phyloP scores from a whole-genome alignment of 2,888 invertebrate genomes.

The Agonopterix arenella region DNA sequence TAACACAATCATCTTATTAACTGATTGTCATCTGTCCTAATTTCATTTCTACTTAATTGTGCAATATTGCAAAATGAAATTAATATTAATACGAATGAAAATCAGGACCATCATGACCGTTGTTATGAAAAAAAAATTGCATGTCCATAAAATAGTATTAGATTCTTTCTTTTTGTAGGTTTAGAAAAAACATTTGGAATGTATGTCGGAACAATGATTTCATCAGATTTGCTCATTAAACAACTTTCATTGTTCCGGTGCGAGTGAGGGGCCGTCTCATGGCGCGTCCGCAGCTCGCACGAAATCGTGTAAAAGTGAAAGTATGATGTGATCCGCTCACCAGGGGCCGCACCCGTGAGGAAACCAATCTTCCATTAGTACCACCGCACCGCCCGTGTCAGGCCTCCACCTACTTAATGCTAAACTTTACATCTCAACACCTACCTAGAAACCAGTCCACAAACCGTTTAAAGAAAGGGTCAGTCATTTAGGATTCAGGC shows the following conservation, averaged over 20 bases:
- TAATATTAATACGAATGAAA: too few relatives aligned
- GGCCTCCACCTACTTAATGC: background rate
- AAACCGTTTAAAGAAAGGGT: conserved; percentile 3
- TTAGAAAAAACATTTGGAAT: conserved; percentile 3
- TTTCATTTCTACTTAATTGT: background rate
- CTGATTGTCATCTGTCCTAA: conserved; percentile 11
- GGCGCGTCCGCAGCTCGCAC: conserved; percentile 37
- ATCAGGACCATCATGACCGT: background rate
- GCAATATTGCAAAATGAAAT: background rate
- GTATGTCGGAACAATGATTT: conserved; percentile 13
- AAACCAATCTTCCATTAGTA: conserved; percentile 4
- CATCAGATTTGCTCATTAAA: conserved; percentile 39
- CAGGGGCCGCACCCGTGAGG: conserved; percentile 13
- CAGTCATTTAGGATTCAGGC: conserved; percentile 16
- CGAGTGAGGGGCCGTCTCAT: conserved; percentile 33
- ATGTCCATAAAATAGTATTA: too few relatives aligned
- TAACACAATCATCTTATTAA: conserved; percentile 4
- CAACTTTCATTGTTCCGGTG: conserved; percentile 63
- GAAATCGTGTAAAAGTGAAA: conserved; percentile 71
- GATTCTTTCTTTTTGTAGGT: background rate
- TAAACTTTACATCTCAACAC: background rate
- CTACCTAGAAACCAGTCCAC: background rate
- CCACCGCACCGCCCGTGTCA: conserved; percentile 1
- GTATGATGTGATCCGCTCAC: conserved; percentile 57
- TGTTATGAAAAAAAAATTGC: background rate